Base-by-base conservation (phyloP, 1,140 invertebrate genomes). In the Muscidifurax raptorellus region DNA sequence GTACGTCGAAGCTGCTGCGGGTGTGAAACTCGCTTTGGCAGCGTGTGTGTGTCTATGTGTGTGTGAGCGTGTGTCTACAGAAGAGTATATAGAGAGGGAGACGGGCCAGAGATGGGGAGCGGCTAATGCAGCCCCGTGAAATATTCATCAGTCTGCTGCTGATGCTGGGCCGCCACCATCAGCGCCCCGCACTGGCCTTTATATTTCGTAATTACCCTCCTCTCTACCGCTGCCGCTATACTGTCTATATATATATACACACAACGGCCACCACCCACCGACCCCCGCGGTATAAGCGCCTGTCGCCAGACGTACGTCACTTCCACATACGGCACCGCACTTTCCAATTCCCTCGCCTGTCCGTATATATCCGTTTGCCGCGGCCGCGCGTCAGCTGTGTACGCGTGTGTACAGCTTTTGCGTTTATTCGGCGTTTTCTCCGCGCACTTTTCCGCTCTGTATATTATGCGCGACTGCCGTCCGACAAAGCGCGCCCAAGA, bases 131-230 rank as follows among this genome's bases (percentile, higher is more conserved):
- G 89, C 88, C 88, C 91, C 86, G 90, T 92, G 90, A 92, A 92
- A 92, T 92, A 92, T 92, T 92, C 91, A 92, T 92, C 91, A 91
- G 91, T 90, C 90, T 90, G 91, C 90, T 90, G 91, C 87, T 88
- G 86, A 89, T 90, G 90, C 85, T 88, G 90, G 72, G 32, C 71
- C n/a, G 36, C 72, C 72, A 25, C 3, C 89, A 88, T 87, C 91
- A 88, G 87, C 90, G 87, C 87, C 88, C 89, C 87, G 90, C 88
- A 87, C 88, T 88, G 91, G 91, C 91, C 91, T 92, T 92, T 92
- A 91, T 91, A 91, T 92, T 92, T 92, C 90, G 91, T 92, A 91
- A 92, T 92, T 92, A 92, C 90, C 91, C 91, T 90, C 88, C 87
- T 89, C 88, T 87, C 87, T 80, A 86, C 82, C 88, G 88, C 87